Evolutionary conservation across 2,888 invertebrate species (phyloP), one percentile per base, ranked within the genome.

Genomic region (Agapetus fuscipes): DNA sequence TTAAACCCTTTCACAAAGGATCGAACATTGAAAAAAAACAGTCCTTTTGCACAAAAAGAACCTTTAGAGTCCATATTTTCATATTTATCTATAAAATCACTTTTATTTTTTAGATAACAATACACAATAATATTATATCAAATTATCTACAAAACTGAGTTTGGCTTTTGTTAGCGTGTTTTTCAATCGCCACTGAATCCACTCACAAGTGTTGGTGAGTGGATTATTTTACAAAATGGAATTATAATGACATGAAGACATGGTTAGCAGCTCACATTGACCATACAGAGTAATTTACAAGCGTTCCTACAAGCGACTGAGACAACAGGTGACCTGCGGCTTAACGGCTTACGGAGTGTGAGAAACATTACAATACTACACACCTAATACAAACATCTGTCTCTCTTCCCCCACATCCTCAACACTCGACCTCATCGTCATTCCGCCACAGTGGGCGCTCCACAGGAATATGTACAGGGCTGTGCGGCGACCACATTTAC

Each of bases 1-100:
- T 62, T 62, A 61, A 57, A 62, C 57, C 59, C 63, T 62, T 63
- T 63, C 61, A 62, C 59, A 64, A 64, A 64, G 62, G 62, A 63
- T 62, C 62, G 51, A 54, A 56, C 52, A 52, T 54, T 57, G 46
- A 45, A 43, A 48, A n/a, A n/a, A 42, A 48, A 45, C 40, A 43
- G 41, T 45, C 41, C 48, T 49, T 46, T 58, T 58, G 57, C 57
- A 58, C 57, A 60, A 62, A 60, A 60, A 50, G 53, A 60, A 60
- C 55, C 60, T 61, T 59, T 61, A 60, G 59, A 61, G 60, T 62
- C 60, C 60, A 61, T 59, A 60, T 52, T 54, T 60, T 52, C 54
- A 57, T 46, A 48, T 52, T 51, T 63, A 64, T 63, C 63, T 64
- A 64, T 62, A 63, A 59, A 52, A 60, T 46, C 46, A 45, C 45